phyloP scores from a whole-genome alignment of 30 jellyfish, hydroid and myxozoan genomes.

The Mastigias papua region DNA sequence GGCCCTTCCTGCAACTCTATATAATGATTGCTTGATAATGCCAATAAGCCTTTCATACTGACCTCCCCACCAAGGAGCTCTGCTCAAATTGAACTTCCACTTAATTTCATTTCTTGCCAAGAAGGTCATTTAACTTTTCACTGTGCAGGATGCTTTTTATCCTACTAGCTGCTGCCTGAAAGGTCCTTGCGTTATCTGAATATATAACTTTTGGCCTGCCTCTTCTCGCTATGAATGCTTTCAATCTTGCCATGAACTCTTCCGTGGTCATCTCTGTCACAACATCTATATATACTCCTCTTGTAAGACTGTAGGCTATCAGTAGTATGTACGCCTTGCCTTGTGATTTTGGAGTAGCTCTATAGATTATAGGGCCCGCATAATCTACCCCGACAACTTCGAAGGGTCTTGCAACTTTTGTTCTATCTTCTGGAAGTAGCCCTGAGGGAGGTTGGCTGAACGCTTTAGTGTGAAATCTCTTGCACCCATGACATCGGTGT shows the following conservation, averaged over 20 bases:
- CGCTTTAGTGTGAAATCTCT: conserved; percentile 59
- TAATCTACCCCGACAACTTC: conserved; percentile 62
- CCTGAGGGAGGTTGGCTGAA: conserved; percentile 32
- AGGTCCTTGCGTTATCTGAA: conserved; percentile 73
- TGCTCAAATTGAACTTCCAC: conserved; percentile 86
- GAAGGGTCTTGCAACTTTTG: conserved; percentile 51
- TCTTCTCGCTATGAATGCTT: conserved; percentile 68
- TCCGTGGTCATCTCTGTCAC: conserved; percentile 52
- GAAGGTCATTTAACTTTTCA: conserved; percentile 60
- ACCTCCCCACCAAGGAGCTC: conserved; percentile 90
- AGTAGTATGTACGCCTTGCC: conserved; percentile 77
- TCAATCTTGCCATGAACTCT: conserved; percentile 55
- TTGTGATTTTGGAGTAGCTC: conserved; percentile 24
- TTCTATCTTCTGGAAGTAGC: conserved; percentile 43
- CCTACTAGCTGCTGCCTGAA: conserved; percentile 69
- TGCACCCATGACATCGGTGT: conserved; percentile 55
- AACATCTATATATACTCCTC: conserved; percentile 75
- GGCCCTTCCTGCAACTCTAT: conserved; percentile 62
- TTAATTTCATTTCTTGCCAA: conserved; percentile 56
- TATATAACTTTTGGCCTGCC: conserved; percentile 74
- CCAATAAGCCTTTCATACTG: conserved; percentile 71
- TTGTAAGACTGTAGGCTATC: conserved; percentile 62
- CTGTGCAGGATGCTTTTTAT: conserved; percentile 52
- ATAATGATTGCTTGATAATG: conserved; percentile 77
- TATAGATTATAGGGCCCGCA: conserved; percentile 71